Evolutionary conservation across 1,140 invertebrate species (phyloP).

Genomic region (Colletes latitarsis): DNA sequence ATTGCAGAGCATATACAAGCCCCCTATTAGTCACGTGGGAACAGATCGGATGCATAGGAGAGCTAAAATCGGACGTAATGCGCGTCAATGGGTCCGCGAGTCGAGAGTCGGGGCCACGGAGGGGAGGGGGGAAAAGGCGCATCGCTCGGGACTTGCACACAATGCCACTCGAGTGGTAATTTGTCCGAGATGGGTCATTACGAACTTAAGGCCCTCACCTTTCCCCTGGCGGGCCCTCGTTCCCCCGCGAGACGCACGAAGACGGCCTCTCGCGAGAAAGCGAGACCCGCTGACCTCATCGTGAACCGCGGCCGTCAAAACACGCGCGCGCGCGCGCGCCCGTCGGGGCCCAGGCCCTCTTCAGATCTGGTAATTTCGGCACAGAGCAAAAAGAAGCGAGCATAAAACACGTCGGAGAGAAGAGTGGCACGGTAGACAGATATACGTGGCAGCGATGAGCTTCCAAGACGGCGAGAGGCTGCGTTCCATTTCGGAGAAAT

Average conservation of each 20-base stretch:
- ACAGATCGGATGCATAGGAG: background rate
- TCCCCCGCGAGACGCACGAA: conserved; percentile 36
- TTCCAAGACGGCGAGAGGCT: conserved; percentile 20
- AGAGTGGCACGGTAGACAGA: conserved; percentile 53
- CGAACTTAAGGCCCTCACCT: conserved; percentile 34
- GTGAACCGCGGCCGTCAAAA: conserved; percentile 69
- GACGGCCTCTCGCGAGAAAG: conserved; percentile 61
- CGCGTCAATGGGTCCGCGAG: conserved; percentile 22
- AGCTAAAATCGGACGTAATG: conserved; percentile 7
- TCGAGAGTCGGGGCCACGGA: conserved; percentile 14
- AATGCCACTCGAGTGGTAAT: conserved; percentile 69
- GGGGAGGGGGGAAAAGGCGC: conserved; percentile 44
- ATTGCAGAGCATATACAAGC: no score
- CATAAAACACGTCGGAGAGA: conserved; percentile 55
- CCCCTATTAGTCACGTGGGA: background rate
- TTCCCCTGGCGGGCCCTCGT: conserved; percentile 28
- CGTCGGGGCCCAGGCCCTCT: conserved; percentile 22
- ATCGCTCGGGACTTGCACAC: conserved; percentile 59
- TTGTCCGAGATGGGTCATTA: conserved; percentile 57
- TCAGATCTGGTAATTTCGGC: conserved; percentile 63
- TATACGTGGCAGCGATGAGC: conserved; percentile 38
- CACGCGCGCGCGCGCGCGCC: conserved; percentile 38
- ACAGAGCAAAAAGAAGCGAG: conserved; percentile 38
- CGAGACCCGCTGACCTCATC: conserved; percentile 67
- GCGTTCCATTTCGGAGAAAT: conserved; percentile 28